Evolutionary conservation across 35 echinoderm and acorn worm species (phyloP), one percentile per base, ranked within the genome.

Genomic region (Anneissia japonica): DNA sequence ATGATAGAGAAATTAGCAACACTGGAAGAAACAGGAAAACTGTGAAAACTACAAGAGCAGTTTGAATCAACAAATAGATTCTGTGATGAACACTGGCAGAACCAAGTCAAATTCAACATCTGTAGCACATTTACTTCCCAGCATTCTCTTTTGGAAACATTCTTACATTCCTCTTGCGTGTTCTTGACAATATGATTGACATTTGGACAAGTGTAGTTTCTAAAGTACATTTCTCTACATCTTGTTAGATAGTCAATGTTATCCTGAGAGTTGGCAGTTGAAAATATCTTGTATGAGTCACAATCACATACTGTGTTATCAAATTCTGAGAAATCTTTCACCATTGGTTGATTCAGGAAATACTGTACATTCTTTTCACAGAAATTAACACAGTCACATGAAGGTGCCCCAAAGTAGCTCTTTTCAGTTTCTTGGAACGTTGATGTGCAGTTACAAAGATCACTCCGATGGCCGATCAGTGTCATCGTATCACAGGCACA

Each of bases 351-450:
- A 41, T 90, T 90, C 29, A 87, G 34, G 72, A 94, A 94, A 45
- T 90, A 94, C 0, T 76, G 21, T 1, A 83, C 39, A 36, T 79
- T 87, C 0, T 78, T 80, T 4, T 74, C 72, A 39, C 92, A 94
- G 38, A 82, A 87, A 79, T 85, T 94, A 37, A 94, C 87, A 79
- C 92, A 94, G 36, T 86, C 85, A 81, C 92, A 94, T 0, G 87
- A 79, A 4, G 73, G 74, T 3, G 77, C 14, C 3, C 33, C 21
- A 1, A 73, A 38, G 32, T 87, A 80, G 0, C 6, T 34, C 31
- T 80, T 75, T 19, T 87, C 88, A 23, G 56, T 75, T 19, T 93
- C 34, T 16, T 45, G 21, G 39, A 80, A 89, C 13, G 46, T 32
- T 46, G 77, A 82, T 5, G 92, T 90, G 82, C 89, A 94, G 35